Conservation (phyloP, 2,888 invertebrate species). For the Linnaemya vulpina region DNA sequence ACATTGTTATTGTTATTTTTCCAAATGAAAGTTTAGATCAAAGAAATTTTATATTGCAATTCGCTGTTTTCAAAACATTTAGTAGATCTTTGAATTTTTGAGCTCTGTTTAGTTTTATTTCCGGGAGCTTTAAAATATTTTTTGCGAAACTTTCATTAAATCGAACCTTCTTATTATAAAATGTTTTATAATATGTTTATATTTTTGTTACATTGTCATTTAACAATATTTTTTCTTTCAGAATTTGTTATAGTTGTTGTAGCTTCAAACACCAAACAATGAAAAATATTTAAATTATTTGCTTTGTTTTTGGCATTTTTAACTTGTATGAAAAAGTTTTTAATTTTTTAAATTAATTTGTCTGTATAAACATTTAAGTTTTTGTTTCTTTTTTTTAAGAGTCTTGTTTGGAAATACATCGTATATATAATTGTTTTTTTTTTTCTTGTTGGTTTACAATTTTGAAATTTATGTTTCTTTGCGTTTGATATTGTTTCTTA, state of each 20-base stretch:
- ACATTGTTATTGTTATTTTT: constrained; percentile 18
- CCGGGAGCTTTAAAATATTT: background rate
- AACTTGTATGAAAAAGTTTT: constrained; percentile 45
- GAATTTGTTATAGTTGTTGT: constrained; percentile 44
- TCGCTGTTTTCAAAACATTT: background rate
- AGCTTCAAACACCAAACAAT: constrained; percentile 45
- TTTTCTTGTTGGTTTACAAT: constrained; percentile 11
- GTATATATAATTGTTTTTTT: constrained; percentile 5
- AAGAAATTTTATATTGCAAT: constrained; percentile 12
- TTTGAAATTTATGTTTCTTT: constrained; percentile 46
- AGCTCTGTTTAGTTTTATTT: background rate
- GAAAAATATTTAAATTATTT: constrained; percentile 9
- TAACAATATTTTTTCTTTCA: constrained; percentile 20
- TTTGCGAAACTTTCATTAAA: background rate
- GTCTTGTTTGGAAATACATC: constrained; percentile 36
- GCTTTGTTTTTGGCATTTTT: constrained; percentile 15
- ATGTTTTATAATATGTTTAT: background rate
- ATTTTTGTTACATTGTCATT: background rate
- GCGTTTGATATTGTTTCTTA: constrained; percentile 20
- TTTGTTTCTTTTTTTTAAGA: constrained; percentile 15
- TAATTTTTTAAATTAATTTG: constrained; percentile 29
- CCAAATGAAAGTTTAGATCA: constrained; percentile 4
- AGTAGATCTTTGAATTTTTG: background rate
- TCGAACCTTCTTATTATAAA: constrained; percentile 12
- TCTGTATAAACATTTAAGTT: constrained; percentile 42